Evolutionary conservation across 2,888 invertebrate genomes (phyloP).

Genomic region (Crematogaster levior): DNA sequence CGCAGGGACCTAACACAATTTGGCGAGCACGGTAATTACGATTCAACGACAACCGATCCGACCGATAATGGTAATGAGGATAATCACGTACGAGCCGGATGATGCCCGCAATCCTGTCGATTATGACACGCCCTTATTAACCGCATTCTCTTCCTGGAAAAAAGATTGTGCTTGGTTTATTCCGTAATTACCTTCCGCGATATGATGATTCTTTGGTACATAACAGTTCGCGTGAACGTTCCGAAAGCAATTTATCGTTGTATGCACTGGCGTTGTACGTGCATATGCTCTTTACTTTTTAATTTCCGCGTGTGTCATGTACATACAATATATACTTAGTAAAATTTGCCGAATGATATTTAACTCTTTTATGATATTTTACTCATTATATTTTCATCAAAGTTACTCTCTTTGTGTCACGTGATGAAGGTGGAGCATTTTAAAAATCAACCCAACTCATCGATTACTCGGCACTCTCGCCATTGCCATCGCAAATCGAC

Average conservation of each 20-base stretch:
- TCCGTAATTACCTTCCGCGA: conserved; percentile 28
- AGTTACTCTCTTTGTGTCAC: conserved; percentile 1
- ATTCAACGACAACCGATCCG: conserved; percentile 59
- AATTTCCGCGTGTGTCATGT: neutral
- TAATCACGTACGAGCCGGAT: conserved; percentile 62
- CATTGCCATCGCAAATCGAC: conserved; percentile 11
- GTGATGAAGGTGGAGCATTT: neutral
- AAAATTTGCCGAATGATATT: neutral
- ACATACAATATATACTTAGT: neutral
- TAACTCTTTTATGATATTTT: too few relatives aligned
- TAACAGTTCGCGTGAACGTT: neutral
- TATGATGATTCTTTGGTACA: neutral
- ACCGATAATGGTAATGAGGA: conserved; percentile 71
- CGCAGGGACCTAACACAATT: conserved; percentile 31
- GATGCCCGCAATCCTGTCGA: conserved; percentile 43
- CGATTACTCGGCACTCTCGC: neutral
- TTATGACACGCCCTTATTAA: conserved; percentile 73
- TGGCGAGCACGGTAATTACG: conserved; percentile 26
- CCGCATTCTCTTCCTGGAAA: conserved; percentile 43
- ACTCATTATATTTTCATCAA: neutral
- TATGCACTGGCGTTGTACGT: neutral
- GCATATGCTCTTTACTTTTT: neutral
- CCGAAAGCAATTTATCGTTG: neutral
- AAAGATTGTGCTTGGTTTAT: conserved; percentile 34
- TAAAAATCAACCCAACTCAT: conserved; percentile 9